Evolutionary conservation across 2,113 vertebrate genomes (phyloP).

Genomic region (Pachypanchax playfairii): DNA sequence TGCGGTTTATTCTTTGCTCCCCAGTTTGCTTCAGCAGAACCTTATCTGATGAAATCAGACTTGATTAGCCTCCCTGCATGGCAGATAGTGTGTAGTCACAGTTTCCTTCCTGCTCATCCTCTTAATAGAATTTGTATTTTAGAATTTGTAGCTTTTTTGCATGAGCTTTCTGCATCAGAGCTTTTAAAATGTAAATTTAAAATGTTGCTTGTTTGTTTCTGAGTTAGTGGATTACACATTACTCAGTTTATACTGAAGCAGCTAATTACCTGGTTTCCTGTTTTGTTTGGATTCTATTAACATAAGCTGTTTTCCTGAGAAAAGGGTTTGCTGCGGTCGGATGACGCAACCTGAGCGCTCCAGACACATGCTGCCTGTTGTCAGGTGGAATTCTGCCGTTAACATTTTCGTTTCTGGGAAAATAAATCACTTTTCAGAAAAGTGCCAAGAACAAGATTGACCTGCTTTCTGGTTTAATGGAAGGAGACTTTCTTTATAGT

Average conservation of each 20-base stretch:
- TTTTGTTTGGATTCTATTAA: neutral
- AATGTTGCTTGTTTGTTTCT: conserved; percentile 9
- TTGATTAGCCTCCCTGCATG: conserved; percentile 48
- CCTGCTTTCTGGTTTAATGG: no score
- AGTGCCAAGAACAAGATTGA: no score
- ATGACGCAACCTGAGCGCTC: neutral
- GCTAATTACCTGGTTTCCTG: neutral
- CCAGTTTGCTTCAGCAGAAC: conserved; percentile 36
- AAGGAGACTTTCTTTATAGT: neutral
- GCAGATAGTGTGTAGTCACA: conserved; percentile 9
- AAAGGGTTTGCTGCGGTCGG: neutral
- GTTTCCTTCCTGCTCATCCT: conserved; percentile 3
- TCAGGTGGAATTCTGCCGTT: neutral
- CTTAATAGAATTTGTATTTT: neutral
- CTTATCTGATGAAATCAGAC: conserved; percentile 62
- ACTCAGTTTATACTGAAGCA: neutral
- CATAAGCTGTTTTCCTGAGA: neutral
- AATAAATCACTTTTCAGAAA: no score
- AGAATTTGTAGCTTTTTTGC: conserved; percentile 28
- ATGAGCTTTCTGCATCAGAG: conserved; percentile 32
- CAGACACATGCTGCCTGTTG: neutral
- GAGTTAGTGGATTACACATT: neutral
- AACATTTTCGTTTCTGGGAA: no score
- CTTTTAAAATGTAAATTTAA: neutral
- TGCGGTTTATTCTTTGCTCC: conserved; percentile 18